phyloP scores from a whole-genome alignment of 2,113 vertebrate species.

The Scomber japonicus region DNA sequence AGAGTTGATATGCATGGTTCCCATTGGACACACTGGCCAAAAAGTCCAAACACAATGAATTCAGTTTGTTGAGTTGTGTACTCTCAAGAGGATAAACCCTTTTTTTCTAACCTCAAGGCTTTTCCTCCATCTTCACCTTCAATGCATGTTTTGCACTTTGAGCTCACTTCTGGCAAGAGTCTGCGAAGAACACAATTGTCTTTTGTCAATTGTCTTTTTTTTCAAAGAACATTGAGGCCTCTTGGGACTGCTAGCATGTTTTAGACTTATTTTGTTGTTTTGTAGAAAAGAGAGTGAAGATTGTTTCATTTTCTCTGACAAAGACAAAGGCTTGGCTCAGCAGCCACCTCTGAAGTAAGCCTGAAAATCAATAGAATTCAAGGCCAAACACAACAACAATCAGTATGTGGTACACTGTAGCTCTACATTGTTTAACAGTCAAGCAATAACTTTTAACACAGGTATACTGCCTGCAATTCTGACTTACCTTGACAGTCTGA shows the following conservation, averaged over 20 bases:
- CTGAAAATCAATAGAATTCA: constrained; percentile 59
- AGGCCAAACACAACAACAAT: constrained; percentile 49
- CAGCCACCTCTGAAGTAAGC: constrained; percentile 32
- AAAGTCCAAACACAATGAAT: no score
- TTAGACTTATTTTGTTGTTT: constrained; percentile 12
- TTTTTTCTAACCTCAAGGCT: neutral
- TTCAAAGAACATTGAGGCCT: neutral
- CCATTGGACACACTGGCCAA: no score
- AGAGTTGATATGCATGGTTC: no score
- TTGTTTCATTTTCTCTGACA: constrained; percentile 39
- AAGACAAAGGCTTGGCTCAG: constrained; percentile 39
- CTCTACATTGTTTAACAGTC: constrained; percentile 14
- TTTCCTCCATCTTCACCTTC: neutral
- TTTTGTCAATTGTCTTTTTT: neutral
- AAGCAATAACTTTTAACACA: constrained; percentile 19
- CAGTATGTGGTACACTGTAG: constrained; percentile 12
- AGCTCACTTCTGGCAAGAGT: neutral
- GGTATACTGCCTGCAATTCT: constrained; percentile 1
- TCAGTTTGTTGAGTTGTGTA: neutral
- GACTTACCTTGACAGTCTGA: constrained; percentile 9
- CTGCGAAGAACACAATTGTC: neutral
- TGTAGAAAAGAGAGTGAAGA: constrained; percentile 16
- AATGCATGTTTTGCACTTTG: neutral
- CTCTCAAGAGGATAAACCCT: neutral
- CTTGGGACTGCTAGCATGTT: neutral